Conservation (phyloP, 2,797 vertebrate species). For the Choloepus didactylus region DNA sequence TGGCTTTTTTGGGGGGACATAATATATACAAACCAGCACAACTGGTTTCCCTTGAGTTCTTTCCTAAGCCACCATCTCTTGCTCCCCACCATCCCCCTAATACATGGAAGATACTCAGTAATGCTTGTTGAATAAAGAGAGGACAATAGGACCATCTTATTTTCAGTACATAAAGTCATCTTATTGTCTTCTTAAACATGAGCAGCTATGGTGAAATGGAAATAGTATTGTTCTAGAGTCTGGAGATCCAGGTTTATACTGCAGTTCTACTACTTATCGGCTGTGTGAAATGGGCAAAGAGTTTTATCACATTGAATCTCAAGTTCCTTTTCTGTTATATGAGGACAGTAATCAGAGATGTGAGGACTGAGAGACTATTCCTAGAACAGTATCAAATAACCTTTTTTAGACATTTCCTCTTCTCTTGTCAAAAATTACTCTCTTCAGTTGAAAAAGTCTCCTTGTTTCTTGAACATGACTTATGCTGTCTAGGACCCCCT, state of each 20-base stretch:
- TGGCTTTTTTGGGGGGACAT: too few relatives aligned
- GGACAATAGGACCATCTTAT: not conserved
- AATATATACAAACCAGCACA: too few relatives aligned
- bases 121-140: not conserved
- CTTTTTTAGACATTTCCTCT: not conserved
- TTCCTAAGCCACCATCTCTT: not conserved
- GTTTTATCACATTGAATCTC: not conserved
- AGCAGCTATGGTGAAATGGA: not conserved
- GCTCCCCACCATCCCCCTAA: not conserved
- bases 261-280: not conserved
- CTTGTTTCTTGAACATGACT: not conserved
- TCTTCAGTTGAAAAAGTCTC: not conserved
- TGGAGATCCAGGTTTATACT: not conserved
- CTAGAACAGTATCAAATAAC: not conserved
- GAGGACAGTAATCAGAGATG: not conserved
- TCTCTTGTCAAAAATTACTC: not conserved
- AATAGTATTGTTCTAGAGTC: not conserved
- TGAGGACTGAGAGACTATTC: not conserved
- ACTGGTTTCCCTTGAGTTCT: not conserved
- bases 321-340: not conserved
- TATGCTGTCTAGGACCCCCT: not conserved
- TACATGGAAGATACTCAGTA: not conserved
- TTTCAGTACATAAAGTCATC: not conserved
- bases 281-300: not conserved
- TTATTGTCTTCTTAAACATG: not conserved